Evolutionary conservation across 1,140 invertebrate species (phyloP), one percentile per base, ranked within the genome.

Genomic region (Brachystomella parvula): DNA sequence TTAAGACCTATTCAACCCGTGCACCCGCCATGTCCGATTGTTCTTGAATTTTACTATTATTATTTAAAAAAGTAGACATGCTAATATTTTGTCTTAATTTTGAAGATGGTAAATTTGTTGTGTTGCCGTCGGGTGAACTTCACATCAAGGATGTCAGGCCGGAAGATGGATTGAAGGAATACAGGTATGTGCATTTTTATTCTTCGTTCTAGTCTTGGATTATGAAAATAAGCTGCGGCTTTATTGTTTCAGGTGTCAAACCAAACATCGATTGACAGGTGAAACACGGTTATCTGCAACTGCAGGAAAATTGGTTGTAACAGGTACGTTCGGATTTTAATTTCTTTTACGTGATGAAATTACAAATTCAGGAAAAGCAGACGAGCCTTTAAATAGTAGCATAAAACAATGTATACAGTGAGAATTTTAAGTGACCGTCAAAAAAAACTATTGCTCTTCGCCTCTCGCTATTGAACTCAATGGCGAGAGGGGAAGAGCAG

Each of bases 71-170:
- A 24, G 29, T 33, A 35, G 9, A 2, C 2, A 56, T 12, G n/a
- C 2, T 35, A 63, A 59, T 59, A 9, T 19, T 61, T 9, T 44
- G 6, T 26, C 32, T 24, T 69, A 30, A 35, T 63, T 67, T 31
- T 62, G 61, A 81, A 94, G 91, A 94, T 81, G 90, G 90, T 71
- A 94, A 94, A 85, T 96, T 94, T 79, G 83, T 95, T 76, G 91
- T 94, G 32, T 79, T 94, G 65, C 92, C 92, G 70, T 93, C 90
- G 75, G 92, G 92, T 68, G 92, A 95, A 81, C 82, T 95, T 59
- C 92, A 95, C 77, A 95, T 95, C 75, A 85, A 89, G 75, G 91
- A 94, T 80, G 92, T 94, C 61, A 90, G 89, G 77, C 89, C 89
- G 68, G 91, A 93, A 78, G 92, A 95, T 79, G 91, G 92, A 66